Evolutionary conservation across 1,140 invertebrate genomes (phyloP), one percentile per base, ranked within the genome.

Genomic region (Harpegnathos saltator): DNA sequence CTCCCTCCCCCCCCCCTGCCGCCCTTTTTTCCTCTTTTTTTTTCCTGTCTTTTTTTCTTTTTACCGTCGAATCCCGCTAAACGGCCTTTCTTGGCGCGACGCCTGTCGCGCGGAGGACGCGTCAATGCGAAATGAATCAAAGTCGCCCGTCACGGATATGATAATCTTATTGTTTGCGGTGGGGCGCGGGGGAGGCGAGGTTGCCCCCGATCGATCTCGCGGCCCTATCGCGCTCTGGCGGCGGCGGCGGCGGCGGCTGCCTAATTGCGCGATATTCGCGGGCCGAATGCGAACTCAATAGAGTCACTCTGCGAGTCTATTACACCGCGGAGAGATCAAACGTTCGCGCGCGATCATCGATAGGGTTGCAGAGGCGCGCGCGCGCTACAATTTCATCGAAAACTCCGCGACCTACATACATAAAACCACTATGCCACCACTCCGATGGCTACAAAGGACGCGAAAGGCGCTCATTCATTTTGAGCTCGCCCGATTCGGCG

Each of bases 371-470:
- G 48, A 22, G 69, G 48, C 33, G 44, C 54, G 50, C 44, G 24
- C 54, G 58, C 48, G 75, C 65, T 54, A 82, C 66, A 82, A 82
- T 82, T 82, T 82, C 71, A 82, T 74, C 78, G 69, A 82, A 82
- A 82, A 82, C 68, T 82, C 74, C 69, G 78, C 71, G 78, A 82
- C 78, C 78, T 74, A 82, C 71, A 82, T 73, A 82, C 66, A 82
- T 82, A 80, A 80, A 80, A 80, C 75, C 75, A 80, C 75, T 80
- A 71, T 80, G 65, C 75, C 38, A n/a, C n/a, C n/a, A n/a, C n/a
- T 65, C 65, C 65, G 7, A 59, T 11, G 65, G 44, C 63, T 44
- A 80, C 75, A 80, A 80, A 80, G 75, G 75, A 80, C 75, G 66
- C 26, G 52, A n/a, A n/a, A n/a, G 29, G 52, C 65, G 75, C 75